phyloP scores from a whole-genome alignment of 2,888 invertebrate genomes.

The Caenorhabditis sp. region DNA sequence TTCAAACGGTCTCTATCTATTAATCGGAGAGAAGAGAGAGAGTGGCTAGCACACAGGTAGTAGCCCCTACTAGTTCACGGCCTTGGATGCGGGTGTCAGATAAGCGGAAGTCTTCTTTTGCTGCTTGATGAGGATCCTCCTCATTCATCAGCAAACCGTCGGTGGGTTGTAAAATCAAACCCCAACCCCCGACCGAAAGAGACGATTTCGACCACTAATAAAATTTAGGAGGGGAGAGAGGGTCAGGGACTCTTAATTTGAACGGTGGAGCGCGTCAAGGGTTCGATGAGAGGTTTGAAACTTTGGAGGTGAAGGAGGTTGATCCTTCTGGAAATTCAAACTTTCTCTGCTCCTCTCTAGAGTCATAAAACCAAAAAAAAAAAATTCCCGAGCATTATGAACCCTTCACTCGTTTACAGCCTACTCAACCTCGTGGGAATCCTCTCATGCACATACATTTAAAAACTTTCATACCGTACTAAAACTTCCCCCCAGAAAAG shows the following conservation, averaged over 20 bases:
- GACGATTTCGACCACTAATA: conserved; percentile 35
- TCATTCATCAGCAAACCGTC: conserved; percentile 48
- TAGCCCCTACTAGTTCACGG: conserved; percentile 56
- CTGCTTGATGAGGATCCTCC: not conserved
- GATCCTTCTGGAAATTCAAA: too few species aligned
- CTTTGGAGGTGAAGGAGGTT: too few species aligned
- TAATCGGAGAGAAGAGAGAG: not conserved
- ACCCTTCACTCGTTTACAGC: conserved; percentile 15
- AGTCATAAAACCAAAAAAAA: too few species aligned
- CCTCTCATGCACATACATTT: not conserved
- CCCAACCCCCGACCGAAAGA: too few species aligned
- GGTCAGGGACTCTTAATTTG: conserved; percentile 52
- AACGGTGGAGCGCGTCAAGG: conserved; percentile 6
- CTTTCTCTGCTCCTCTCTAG: too few species aligned
- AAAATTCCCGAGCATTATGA: conserved; percentile 32
- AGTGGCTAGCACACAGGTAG: conserved; percentile 16
- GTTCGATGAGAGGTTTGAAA: not conserved
- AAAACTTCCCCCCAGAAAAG: not conserved
- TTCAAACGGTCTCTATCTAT: conserved; percentile 40
- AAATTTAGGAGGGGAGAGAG: not conserved
- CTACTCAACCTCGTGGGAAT: conserved; percentile 6
- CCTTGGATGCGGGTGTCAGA: conserved; percentile 61
- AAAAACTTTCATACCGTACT: conserved; percentile 20
- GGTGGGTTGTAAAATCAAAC: conserved; percentile 56
- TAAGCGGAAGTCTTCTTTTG: conserved; percentile 59